Evolutionary conservation across 2,888 invertebrate species (phyloP).

Genomic region (Nyleta sp.): DNA sequence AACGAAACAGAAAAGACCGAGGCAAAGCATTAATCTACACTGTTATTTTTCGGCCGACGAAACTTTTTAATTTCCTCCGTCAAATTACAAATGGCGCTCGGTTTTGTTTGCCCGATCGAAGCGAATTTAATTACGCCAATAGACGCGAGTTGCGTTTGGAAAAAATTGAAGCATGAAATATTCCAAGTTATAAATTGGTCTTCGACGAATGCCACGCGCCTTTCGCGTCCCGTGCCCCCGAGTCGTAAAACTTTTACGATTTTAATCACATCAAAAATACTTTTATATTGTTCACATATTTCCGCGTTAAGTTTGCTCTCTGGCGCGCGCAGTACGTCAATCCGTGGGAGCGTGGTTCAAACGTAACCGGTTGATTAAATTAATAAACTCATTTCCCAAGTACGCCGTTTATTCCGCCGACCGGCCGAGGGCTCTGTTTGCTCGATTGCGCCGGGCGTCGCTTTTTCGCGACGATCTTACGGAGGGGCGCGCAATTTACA

Average conservation of each 20-base stretch:
- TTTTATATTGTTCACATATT: conserved; percentile 46
- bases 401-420: conserved; percentile 5
- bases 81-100: neutral
- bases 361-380: conserved; percentile 30
- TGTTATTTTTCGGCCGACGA: neutral
- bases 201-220: conserved; percentile 7
- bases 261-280: conserved; percentile 55
- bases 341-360: too few species aligned
- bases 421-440: too few species aligned
- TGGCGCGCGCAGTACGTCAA: too few species aligned
- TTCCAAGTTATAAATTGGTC: conserved; percentile 27
- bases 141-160: conserved; percentile 5
- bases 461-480: conserved; percentile 25
- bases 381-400: conserved; percentile 39
- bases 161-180: conserved; percentile 37
- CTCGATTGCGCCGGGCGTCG: too few species aligned
- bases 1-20: neutral
- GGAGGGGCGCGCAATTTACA: conserved; percentile 30
- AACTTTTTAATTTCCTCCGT: conserved; percentile 10
- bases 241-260: conserved; percentile 56
- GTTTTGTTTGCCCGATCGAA: conserved; percentile 17
- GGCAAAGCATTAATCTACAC: conserved; percentile 7
- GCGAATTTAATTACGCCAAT: conserved; percentile 21
- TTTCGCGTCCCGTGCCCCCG: conserved; percentile 2
- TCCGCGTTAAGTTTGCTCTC: conserved; percentile 32